These are phyloP conservation scores for Dasyornis broadbenti DNA, from an alignment of 2,113 vertebrate genomes.

Conservation along the genomic window DNA sequence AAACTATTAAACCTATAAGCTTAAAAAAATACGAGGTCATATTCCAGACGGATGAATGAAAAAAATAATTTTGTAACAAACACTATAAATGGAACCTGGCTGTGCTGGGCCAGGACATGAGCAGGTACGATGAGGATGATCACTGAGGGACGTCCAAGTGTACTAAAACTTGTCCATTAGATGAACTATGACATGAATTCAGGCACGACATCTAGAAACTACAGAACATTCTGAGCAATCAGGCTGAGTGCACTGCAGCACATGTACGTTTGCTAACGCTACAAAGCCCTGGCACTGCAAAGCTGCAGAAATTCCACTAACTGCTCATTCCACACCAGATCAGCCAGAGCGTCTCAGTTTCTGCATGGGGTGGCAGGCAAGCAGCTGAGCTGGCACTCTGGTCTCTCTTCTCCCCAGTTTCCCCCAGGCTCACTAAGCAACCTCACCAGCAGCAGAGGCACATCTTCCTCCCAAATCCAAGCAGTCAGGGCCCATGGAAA, in stretches of 20 bases:
- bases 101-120: neutral
- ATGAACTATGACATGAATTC: neutral
- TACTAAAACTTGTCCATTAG: neutral
- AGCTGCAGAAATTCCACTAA: neutral
- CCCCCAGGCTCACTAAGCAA: neutral
- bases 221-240: neutral
- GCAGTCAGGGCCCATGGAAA: neutral
- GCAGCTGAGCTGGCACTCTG: neutral
- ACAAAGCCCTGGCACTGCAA: neutral
- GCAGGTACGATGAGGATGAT: neutral
- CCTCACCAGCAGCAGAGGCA: neutral
- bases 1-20: neutral
- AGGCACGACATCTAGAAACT: neutral
- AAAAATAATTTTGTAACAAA: neutral
- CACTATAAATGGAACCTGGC: neutral
- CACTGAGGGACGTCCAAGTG: neutral
- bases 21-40: neutral
- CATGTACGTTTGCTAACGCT: accelerated
- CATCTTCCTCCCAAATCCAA: neutral
- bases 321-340: neutral
- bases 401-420: neutral
- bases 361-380: neutral
- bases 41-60: neutral
- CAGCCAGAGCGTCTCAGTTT: neutral
- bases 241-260: neutral